Conservation (phyloP, 2,888 invertebrate genomes). For the Hylaea fasciaria region DNA sequence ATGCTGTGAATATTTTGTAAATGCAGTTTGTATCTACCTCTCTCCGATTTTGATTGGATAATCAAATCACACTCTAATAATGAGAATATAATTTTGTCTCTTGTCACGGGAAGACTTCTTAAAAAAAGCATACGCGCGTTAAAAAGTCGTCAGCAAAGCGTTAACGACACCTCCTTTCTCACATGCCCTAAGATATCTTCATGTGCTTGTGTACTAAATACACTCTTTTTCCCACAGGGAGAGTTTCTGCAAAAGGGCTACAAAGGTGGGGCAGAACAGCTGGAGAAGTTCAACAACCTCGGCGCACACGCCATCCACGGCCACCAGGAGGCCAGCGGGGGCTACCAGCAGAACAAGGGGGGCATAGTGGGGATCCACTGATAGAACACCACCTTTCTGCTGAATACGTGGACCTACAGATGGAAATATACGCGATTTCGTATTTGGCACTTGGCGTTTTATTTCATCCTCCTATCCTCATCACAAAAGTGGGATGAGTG, state of each 20-base stretch:
- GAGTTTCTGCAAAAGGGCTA: slow-evolving; percentile 86
- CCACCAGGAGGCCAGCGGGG: slow-evolving; percentile 85
- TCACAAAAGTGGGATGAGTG: no score
- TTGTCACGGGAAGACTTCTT: no score
- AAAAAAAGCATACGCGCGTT: no score
- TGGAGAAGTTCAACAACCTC: slow-evolving; percentile 85
- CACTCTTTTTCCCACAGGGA: slow-evolving; percentile 59
- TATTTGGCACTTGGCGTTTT: slow-evolving; percentile 19
- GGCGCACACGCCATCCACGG: slow-evolving; percentile 86
- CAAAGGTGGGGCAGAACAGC: slow-evolving; percentile 83
- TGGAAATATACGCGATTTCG: slow-evolving; percentile 39
- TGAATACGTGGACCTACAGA: slow-evolving; percentile 6
- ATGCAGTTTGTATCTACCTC: neutral
- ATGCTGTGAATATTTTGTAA: no score
- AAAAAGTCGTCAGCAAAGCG: no score
- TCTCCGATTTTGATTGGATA: no score
- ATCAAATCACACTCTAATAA: no score
- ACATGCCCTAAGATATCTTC: no score
- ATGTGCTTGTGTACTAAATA: neutral
- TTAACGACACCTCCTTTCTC: no score
- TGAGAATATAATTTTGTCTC: no score
- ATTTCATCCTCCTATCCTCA: neutral
- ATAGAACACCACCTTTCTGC: neutral
- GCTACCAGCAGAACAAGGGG: slow-evolving; percentile 83
- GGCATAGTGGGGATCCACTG: slow-evolving; percentile 82